A percentile compares a stretch with the other conserved stretches of the same genome.
phyloP scores from a whole-genome alignment of 2,888 invertebrate genomes.

The Diplazon laetatorius region DNA sequence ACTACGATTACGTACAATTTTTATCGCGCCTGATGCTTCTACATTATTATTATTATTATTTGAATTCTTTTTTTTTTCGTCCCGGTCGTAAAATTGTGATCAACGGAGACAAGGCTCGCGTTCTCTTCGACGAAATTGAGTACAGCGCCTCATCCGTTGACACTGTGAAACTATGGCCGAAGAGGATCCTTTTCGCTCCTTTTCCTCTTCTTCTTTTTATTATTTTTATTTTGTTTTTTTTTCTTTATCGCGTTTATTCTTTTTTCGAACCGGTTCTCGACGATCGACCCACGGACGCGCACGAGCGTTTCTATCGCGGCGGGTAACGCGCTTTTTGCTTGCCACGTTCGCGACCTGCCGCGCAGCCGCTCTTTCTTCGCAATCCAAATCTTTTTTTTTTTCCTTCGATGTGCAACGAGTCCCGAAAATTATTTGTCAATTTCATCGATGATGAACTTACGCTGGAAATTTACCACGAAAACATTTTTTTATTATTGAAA shows the following conservation, averaged over 20 bases:
- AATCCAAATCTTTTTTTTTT: no score
- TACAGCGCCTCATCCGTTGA: conserved; percentile 47
- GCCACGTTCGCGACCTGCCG: conserved; percentile 37
- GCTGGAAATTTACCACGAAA: conserved; percentile 38
- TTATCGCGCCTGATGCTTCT: background rate
- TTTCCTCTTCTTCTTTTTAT: conserved; percentile 32
- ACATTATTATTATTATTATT: no score
- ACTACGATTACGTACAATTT: conserved; percentile 12
- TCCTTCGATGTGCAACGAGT: no score
- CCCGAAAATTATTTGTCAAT: conserved; percentile 14
- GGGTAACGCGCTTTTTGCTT: conserved; percentile 55
- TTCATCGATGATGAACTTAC: conserved; percentile 1
- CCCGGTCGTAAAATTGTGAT: conserved; percentile 5
- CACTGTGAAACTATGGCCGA: conserved; percentile 55
- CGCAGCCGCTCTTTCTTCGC: conserved; percentile 51
- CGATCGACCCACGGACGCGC: conserved; percentile 38
- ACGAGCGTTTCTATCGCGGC: conserved; percentile 45
- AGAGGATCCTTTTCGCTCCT: conserved; percentile 41
- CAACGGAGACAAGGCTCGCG: conserved; percentile 18
- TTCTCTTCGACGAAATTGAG: conserved; percentile 13
- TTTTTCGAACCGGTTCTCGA: conserved; percentile 65
- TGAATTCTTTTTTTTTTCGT: conserved; percentile 13
- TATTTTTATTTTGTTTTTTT: background rate
- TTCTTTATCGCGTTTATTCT: background rate
- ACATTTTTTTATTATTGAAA: background rate